phyloP scores from a whole-genome alignment of 2,888 invertebrate species.

The Margaritifera margaritifera region DNA sequence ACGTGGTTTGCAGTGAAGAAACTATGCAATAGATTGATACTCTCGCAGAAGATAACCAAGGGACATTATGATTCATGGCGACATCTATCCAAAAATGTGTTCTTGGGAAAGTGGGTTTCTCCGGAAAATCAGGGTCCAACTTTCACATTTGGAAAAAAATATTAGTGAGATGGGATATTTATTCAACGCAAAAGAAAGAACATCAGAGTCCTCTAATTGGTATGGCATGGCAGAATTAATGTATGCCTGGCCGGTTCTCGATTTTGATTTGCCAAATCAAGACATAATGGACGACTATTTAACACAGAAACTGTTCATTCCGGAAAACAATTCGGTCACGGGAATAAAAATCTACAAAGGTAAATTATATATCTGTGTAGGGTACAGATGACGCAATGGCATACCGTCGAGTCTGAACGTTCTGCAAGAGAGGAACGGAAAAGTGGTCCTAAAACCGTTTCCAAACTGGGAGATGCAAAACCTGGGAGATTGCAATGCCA shows the following conservation, averaged over 20 bases:
- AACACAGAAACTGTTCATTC: background rate
- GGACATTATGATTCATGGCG: constrained; percentile 47
- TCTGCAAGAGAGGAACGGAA: constrained; percentile 17
- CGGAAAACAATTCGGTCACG: constrained; percentile 7
- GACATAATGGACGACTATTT: constrained; percentile 2
- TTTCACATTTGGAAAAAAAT: constrained; percentile 39
- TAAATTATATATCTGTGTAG: constrained; percentile 5
- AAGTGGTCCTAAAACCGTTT: constrained; percentile 28
- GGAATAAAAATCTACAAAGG: constrained; percentile 11
- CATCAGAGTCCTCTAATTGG: too few species aligned
- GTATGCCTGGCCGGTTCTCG: constrained; percentile 8
- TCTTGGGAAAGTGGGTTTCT: constrained; percentile 33
- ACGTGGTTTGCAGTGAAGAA: constrained; percentile 26
- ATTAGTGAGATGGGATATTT: constrained; percentile 24
- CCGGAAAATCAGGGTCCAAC: constrained; percentile 32
- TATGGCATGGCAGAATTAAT: constrained; percentile 3
- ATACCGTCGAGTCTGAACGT: constrained; percentile 19
- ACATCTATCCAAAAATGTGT: constrained; percentile 30
- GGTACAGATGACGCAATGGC: constrained; percentile 9
- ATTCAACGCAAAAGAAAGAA: background rate
- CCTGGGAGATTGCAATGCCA: constrained; percentile 33
- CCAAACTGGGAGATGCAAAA: constrained; percentile 38
- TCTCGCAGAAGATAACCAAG: constrained; percentile 35
- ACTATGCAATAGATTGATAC: constrained; percentile 47
- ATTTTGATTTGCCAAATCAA: constrained; percentile 8